A percentile compares a stretch with the other conserved stretches of the same genome.
Evolutionary conservation across 2,888 invertebrate species (phyloP).

Genomic region (Sepioteuthis lessoniana): DNA sequence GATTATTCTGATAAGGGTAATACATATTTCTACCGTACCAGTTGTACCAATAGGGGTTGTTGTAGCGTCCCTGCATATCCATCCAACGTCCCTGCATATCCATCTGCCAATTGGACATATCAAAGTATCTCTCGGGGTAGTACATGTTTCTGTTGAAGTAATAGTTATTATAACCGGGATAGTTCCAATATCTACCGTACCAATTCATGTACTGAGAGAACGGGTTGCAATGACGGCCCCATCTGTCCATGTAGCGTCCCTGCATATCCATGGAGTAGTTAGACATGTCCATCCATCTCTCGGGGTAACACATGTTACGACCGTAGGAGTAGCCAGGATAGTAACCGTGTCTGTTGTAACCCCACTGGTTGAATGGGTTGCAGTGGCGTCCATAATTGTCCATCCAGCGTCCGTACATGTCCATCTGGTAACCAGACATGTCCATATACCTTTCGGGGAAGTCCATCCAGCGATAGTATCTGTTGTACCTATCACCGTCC

Average conservation of each 20-base stretch:
- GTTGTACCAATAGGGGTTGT: not conserved
- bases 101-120: slow-evolving; percentile 44
- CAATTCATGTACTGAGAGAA: not conserved
- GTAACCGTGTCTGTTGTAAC: not conserved
- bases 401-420: slow-evolving; percentile 42
- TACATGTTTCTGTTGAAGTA: not conserved
- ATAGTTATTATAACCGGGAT: not conserved
- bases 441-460: slow-evolving; percentile 42
- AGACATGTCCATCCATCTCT: slow-evolving; percentile 46
- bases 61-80: slow-evolving; percentile 11
- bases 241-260: slow-evolving; percentile 42
- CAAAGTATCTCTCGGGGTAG: slow-evolving; percentile 38
- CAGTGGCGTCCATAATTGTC: not conserved
- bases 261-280: slow-evolving; percentile 24
- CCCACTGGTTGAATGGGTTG: not conserved
- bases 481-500: slow-evolving; percentile 34
- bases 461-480: slow-evolving; percentile 4
- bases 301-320: not conserved
- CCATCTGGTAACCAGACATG: slow-evolving; percentile 44
- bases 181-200: not conserved
- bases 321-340: not conserved
- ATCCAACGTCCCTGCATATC: slow-evolving; percentile 37
- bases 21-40: not conserved
- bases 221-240: slow-evolving; percentile 35
- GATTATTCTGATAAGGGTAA: not conserved